Conservation (phyloP, 2,113 vertebrate genomes). For the Gallinago jamesoni region DNA sequence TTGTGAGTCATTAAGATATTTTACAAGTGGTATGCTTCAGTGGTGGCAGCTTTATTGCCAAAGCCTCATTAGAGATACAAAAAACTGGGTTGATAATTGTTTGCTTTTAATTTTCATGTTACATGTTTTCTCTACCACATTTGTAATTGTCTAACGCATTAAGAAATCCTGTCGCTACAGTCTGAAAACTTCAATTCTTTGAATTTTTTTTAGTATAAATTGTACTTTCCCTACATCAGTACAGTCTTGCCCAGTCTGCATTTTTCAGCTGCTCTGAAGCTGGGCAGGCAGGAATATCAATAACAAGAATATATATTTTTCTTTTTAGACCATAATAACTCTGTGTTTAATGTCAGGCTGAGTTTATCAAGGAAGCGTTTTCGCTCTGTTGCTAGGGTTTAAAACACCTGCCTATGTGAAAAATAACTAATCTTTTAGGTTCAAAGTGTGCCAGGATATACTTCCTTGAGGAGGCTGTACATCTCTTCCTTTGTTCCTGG, state of each 20-base stretch:
- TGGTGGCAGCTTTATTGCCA: slow-evolving; percentile 15
- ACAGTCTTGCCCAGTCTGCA: not conserved
- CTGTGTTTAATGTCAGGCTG: not conserved
- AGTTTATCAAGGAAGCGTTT: not conserved
- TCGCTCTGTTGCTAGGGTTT: not conserved
- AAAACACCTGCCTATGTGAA: not conserved
- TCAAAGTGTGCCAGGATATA: not conserved
- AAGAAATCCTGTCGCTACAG: not conserved
- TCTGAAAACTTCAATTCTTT: not conserved
- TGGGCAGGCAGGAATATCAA: not conserved
- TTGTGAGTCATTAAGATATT: not conserved
- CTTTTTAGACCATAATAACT: not conserved
- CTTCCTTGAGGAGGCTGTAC: not conserved
- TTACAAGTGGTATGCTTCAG: not conserved
- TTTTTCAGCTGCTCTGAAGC: not conserved
- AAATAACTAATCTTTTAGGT: not conserved
- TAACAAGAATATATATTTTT: not conserved
- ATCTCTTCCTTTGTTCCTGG: not conserved
- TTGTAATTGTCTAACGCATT: not conserved
- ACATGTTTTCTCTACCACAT: not conserved
- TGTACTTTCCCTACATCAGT: not conserved
- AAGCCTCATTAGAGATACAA: not conserved
- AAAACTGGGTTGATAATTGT: not conserved
- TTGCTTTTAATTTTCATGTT: slow-evolving; percentile 33
- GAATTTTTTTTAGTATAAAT: not conserved